These are phyloP conservation scores for Eclectus roratus DNA, from an alignment of 2,113 vertebrate species.

Conservation along the genomic window DNA sequence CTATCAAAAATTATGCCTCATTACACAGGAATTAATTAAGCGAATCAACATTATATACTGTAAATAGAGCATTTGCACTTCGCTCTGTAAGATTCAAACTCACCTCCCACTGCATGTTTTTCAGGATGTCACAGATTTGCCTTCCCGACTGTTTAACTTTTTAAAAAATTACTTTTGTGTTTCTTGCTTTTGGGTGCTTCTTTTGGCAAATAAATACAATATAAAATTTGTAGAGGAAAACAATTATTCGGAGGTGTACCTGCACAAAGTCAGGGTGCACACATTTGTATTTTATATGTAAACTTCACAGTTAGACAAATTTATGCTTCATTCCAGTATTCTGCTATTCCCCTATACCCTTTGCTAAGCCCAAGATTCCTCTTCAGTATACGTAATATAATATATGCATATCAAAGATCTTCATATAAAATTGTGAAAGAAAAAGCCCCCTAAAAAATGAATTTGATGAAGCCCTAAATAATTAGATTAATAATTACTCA, in stretches of 20 bases:
- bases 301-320: slow-evolving; percentile 32
- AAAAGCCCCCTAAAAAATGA: not conserved
- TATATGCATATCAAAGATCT: not conserved
- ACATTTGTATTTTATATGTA: slow-evolving; percentile 9
- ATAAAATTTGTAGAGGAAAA: not conserved
- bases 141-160: not conserved
- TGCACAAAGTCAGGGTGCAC: slow-evolving; percentile 9
- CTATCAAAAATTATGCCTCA: not conserved
- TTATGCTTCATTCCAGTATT: not conserved
- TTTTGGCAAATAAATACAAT: slow-evolving; percentile 16
- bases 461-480: not conserved
- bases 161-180: not conserved
- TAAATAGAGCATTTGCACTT: not conserved
- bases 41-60: fast-evolving
- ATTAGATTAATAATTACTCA: slow-evolving; percentile 65
- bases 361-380: not conserved
- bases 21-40: not conserved
- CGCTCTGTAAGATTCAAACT: not conserved
- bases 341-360: not conserved
- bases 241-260: slow-evolving; percentile 34
- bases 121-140: not conserved
- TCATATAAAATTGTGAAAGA: not conserved
- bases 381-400: not conserved
- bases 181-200: not conserved
- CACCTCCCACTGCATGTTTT: fast-evolving